These are phyloP conservation scores for Mycetomoellerius zeteki DNA, from an alignment of 1,140 invertebrate species.

Conservation along the genomic window DNA sequence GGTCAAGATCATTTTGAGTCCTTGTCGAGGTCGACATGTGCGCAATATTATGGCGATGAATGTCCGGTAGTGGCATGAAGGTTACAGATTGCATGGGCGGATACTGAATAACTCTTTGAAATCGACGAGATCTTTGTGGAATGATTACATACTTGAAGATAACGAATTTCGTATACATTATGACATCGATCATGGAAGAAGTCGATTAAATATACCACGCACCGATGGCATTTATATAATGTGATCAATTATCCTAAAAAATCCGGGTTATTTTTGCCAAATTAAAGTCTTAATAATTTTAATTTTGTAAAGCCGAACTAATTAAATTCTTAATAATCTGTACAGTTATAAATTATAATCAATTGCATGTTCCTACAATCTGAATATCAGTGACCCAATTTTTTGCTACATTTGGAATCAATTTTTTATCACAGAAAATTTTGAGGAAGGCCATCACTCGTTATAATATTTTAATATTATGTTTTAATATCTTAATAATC, in stretches of 20 bases:
- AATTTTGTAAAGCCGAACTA: neutral
- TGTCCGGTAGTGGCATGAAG: neutral
- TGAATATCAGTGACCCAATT: neutral
- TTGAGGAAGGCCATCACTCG: neutral
- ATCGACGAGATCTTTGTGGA: constrained; percentile 16
- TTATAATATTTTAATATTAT: neutral
- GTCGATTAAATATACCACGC: constrained; percentile 23
- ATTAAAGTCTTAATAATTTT: constrained; percentile 7
- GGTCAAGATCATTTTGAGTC: constrained; percentile 72
- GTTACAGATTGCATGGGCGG: constrained; percentile 5
- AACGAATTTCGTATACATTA: constrained; percentile 18
- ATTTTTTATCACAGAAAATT: constrained; percentile 23
- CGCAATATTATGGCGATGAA: constrained; percentile 46
- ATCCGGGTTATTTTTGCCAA: constrained; percentile 5
- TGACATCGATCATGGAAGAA: constrained; percentile 31
- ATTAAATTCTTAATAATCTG: constrained; percentile 6
- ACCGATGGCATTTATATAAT: constrained; percentile 12
- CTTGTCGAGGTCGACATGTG: constrained; percentile 60
- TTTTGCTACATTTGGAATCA: neutral
- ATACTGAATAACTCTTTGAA: constrained; percentile 45
- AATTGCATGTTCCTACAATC: neutral
- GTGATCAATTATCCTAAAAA: constrained; percentile 1
- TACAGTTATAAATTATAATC: constrained; percentile 13
- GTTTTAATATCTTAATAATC: constrained; percentile 16
- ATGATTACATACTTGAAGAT: constrained; percentile 34